Evolutionary conservation across 2,888 invertebrate species (phyloP).

Genomic region (Drosophila merina): DNA sequence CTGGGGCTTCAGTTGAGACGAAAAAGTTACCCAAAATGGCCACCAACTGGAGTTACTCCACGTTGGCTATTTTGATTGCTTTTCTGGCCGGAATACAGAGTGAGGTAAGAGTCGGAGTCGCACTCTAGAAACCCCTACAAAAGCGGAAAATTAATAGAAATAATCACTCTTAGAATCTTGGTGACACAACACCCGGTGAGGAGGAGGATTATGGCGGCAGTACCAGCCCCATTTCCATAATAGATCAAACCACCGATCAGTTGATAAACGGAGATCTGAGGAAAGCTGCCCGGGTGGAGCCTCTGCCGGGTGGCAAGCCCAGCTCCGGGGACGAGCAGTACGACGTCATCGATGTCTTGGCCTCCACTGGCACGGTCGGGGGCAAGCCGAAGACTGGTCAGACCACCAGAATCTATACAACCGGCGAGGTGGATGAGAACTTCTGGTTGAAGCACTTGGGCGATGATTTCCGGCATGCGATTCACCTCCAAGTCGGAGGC

Average conservation of each 20-base stretch:
- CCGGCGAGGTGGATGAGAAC: conserved; percentile 71
- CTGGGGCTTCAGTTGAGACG: conserved; percentile 27
- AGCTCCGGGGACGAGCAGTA: conserved; percentile 37
- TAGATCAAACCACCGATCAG: conserved; percentile 25
- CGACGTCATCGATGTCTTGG: conserved; percentile 70
- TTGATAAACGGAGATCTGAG: conserved; percentile 5
- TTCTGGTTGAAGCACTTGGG: conserved; percentile 81
- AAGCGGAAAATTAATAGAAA: background rate
- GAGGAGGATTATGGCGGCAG: conserved; percentile 9
- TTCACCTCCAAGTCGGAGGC: conserved; percentile 75
- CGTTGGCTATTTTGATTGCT: conserved; percentile 9
- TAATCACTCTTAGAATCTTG: background rate
- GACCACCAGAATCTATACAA: conserved; percentile 74
- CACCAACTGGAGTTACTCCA: conserved; percentile 23
- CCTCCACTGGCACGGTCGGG: conserved; percentile 43
- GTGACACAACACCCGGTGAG: conserved; percentile 23
- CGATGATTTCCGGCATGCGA: conserved; percentile 80
- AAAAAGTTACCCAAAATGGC: conserved; percentile 28
- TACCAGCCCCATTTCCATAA: conserved; percentile 1
- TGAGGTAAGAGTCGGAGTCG: conserved; percentile 8
- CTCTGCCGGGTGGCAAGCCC: background rate
- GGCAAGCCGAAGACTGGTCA: conserved; percentile 60
- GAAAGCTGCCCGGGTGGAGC: conserved; percentile 10
- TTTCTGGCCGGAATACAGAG: background rate
- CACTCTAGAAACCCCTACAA: background rate